Evolutionary conservation across 2,113 vertebrate species (phyloP), one percentile per base, ranked within the genome.

Genomic region (Poecilia latipinna): DNA sequence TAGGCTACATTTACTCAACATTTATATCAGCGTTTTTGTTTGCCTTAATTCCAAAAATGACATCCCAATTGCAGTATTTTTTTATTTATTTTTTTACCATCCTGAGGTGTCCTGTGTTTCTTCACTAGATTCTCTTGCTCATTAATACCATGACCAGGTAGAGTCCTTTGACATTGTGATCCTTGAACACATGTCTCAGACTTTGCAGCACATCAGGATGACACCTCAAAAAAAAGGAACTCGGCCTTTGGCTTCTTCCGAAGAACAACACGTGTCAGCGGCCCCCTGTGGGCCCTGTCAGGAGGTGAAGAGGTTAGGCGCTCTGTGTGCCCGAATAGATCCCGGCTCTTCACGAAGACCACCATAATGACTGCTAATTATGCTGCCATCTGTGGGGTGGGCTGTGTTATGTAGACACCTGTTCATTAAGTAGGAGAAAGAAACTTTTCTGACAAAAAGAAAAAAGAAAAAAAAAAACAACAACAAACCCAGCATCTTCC

Each of bases 361-460:
- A 89, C 91, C 92, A 93, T 93, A 94, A 94, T 89, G 90, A 93
- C 90, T 91, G 90, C 92, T 94, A 93, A 95, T 94, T 95, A 94
- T 90, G 75, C 87, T 77, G 86, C 91, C 93, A 94, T 94, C 93
- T 94, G 93, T 82, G 87, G 89, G 91, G 90, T 92, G 88, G 91
- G 84, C 90, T 92, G 90, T 94, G 94, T 92, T 94, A 88, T 93
- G 91, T 92, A 93, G 93, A 94, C 93, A 94, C 93, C 93, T 94
- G 91, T 94, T 94, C 91, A 93, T 93, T 94, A 94, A 89, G 82
- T 65, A 39, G 76, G 68, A 76, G 79, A 90, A 87, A 90, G 83
- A 91, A 89, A 92, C 78, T 84, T 92, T 93, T 83, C 81, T 57
- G 24, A 57, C 51, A 24, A 57, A 57, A 54, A 7, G 8, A 54